Conservation (phyloP, 2,113 vertebrate species). For the Glaucidium brasilianum region DNA sequence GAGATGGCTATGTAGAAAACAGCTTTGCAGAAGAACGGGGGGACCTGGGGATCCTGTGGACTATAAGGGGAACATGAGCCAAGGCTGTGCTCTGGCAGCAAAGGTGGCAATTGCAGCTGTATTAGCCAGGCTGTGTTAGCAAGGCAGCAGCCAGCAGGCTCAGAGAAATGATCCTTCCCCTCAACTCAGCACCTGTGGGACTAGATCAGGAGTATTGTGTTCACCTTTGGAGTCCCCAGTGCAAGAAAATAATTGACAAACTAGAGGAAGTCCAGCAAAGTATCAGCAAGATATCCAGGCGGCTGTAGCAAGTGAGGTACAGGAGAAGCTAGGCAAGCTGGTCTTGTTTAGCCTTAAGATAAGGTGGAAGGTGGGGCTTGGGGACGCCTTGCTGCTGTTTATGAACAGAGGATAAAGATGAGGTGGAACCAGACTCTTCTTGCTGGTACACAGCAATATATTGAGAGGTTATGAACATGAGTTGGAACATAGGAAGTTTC, state of each 20-base stretch:
- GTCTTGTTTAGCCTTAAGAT: neutral
- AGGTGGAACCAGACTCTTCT: neutral
- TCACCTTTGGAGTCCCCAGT: accelerated
- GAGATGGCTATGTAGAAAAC: neutral
- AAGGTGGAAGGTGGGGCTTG: neutral
- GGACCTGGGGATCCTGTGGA: neutral
- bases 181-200: neutral
- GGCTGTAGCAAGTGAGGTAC: neutral
- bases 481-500: neutral
- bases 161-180: neutral
- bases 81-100: neutral
- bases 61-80: neutral
- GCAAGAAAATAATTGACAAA: neutral
- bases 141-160: neutral
- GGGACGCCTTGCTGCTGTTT: neutral
- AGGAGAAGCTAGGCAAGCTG: neutral
- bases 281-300: neutral
- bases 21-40: neutral
- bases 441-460: neutral
- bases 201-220: neutral
- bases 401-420: neutral
- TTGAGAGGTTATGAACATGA: neutral
- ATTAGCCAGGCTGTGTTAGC: neutral
- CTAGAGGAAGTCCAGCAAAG: neutral
- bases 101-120: neutral